These are phyloP conservation scores for Cephus nigrinus DNA, from an alignment of 2,888 invertebrate species.

Conservation along the genomic window DNA sequence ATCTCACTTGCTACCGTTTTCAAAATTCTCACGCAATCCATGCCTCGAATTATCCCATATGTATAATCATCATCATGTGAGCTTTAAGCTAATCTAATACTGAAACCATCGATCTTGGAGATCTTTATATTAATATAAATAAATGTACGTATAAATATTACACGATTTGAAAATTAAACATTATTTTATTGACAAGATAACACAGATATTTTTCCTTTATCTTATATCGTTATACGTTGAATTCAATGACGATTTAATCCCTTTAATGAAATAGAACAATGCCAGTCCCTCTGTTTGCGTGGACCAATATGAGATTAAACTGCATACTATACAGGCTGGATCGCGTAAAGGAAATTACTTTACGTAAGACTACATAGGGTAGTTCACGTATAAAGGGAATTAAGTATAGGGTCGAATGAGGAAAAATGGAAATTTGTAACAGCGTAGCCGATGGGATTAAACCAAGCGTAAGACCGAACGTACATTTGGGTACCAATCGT, in stretches of 20 bases:
- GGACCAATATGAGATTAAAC: not conserved
- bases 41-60: not conserved
- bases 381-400: not conserved
- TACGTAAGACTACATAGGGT: not conserved
- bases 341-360: not conserved
- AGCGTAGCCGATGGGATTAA: conserved; percentile 45
- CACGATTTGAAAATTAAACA: not conserved
- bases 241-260: not conserved
- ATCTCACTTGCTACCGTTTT: too few species aligned
- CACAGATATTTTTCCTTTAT: not conserved
- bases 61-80: not conserved
- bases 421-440: conserved; percentile 39
- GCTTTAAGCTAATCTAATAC: not conserved
- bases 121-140: not conserved
- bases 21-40: too few species aligned
- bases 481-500: conserved; percentile 17
- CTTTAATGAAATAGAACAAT: not conserved
- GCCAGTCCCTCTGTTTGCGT: not conserved
- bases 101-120: not conserved
- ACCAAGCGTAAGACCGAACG: conserved; percentile 29
- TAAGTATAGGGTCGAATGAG: conserved; percentile 15
- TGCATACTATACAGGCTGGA: not conserved
- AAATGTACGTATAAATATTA: not conserved
- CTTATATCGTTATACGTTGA: not conserved
- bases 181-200: not conserved